Evolutionary conservation across 2,888 invertebrate species (phyloP), one percentile per base, ranked within the genome.

Genomic region (Labia minor): DNA sequence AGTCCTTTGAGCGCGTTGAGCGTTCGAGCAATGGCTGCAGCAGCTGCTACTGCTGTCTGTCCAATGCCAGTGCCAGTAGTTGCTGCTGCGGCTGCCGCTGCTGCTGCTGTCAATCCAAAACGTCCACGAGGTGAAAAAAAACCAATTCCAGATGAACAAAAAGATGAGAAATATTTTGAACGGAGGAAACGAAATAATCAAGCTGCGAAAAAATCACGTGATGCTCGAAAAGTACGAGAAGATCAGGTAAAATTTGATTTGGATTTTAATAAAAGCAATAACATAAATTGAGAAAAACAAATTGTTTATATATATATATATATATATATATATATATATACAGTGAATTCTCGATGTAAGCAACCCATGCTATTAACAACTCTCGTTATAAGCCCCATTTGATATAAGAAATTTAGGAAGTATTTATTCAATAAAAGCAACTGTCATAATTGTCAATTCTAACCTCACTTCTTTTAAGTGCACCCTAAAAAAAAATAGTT

Each of bases 151-250:
- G 85, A 87, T 0, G 92, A 91, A 64, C 83, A 90, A 75, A 95
- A 95, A 74, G 94, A 95, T 73, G 89, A 88, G 69, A 92, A 91
- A 77, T 95, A 95, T 77, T 94, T 87, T 76, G 94, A 95, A 76
- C 80, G 93, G 62, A 81, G 95, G 68, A 86, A 89, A 74, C 80
- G 93, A 8, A 95, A 95, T 77, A 95, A 95, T 76, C 86, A 90
- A 75, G 95, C 95, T 0, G 95, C 94, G 0, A 95, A 95, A 78
- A 95, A 94, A 76, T 92, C 92, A 0, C 78, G 95, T 21, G 95
- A 95, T 76, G 92, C 92, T 0, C 80, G 95, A 20, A 88, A 93
- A 76, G 84, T 90, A 64, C 80, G 94, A 21, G 94, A 95, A 76
- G 94, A 95, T 77, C 89, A 92, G 78, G 89, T 88, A 76, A 74